A percentile compares a stretch with the other conserved stretches of the same genome.
Conservation (phyloP, 2,113 vertebrate species). For the Anhinga rufa region DNA sequence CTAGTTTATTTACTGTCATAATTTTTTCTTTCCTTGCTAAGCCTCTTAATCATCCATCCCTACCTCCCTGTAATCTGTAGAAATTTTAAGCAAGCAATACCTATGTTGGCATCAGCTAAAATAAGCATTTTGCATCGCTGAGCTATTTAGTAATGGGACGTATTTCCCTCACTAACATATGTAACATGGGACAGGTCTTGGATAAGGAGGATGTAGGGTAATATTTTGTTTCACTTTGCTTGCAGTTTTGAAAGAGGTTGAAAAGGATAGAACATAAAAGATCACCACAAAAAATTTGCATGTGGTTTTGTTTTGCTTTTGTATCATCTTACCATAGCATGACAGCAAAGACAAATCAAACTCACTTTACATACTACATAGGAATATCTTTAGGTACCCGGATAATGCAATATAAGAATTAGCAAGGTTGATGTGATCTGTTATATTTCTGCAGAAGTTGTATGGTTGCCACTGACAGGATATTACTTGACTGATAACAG, state of each 20-base stretch:
- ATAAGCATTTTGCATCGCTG: neutral
- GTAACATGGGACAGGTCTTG: neutral
- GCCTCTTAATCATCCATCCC: neutral
- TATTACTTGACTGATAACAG: neutral
- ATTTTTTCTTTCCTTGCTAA: neutral
- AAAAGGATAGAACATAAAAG: neutral
- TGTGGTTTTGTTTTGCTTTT: neutral
- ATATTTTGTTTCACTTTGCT: neutral
- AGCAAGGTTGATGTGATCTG: neutral
- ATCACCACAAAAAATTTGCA: neutral
- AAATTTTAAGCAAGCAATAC: neutral
- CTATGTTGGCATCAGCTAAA: neutral
- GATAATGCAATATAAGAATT: neutral
- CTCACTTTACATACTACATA: fast-evolving
- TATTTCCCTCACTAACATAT: neutral
- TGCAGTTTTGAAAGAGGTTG: neutral
- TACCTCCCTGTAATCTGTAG: neutral
- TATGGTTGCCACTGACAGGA: neutral
- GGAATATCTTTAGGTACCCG: neutral
- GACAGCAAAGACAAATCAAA: neutral
- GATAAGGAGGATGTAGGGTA: neutral
- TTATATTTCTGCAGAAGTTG: neutral
- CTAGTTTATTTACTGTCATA: neutral
- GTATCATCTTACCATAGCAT: neutral
- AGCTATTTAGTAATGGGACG: neutral